A percentile compares a stretch with the other conserved stretches of the same genome.
Conservation (phyloP, 2,888 invertebrate genomes). For the Mycalesis mineus region DNA sequence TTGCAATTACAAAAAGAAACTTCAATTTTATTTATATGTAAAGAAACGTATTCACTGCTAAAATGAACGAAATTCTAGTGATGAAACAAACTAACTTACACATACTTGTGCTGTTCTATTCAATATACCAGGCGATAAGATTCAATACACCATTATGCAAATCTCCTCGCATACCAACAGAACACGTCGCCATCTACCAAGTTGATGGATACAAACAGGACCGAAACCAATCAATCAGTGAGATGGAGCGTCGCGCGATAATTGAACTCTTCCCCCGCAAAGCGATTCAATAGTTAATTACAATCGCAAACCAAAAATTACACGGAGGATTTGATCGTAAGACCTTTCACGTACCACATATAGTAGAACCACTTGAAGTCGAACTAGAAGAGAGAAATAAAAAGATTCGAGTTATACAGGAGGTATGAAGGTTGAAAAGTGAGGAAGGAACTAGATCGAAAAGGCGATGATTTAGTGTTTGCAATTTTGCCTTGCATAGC, state of each 20-base stretch:
- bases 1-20: too few relatives aligned
- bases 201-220: conserved; percentile 58
- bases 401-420: too few relatives aligned
- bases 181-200: conserved; percentile 54
- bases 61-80: too few relatives aligned
- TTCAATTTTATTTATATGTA: too few relatives aligned
- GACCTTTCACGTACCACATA: conserved; percentile 70
- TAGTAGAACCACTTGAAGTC: too few relatives aligned
- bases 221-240: conserved; percentile 72
- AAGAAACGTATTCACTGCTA: too few relatives aligned
- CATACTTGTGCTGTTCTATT: conserved; percentile 8
- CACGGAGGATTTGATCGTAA: conserved; percentile 69
- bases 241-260: conserved; percentile 64
- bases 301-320: conserved; percentile 77
- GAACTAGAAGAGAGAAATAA: too few relatives aligned
- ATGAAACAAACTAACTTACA: neutral
- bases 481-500: too few relatives aligned
- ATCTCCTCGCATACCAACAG: conserved; percentile 50
- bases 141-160: conserved; percentile 9
- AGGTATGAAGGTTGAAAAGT: too few relatives aligned
- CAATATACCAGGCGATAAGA: conserved; percentile 3
- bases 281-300: conserved; percentile 72
- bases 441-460: too few relatives aligned
- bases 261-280: conserved; percentile 72
- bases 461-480: too few relatives aligned